Base-by-base conservation (phyloP, 2,797 vertebrate genomes). In the Spondyliosoma cantharus region DNA sequence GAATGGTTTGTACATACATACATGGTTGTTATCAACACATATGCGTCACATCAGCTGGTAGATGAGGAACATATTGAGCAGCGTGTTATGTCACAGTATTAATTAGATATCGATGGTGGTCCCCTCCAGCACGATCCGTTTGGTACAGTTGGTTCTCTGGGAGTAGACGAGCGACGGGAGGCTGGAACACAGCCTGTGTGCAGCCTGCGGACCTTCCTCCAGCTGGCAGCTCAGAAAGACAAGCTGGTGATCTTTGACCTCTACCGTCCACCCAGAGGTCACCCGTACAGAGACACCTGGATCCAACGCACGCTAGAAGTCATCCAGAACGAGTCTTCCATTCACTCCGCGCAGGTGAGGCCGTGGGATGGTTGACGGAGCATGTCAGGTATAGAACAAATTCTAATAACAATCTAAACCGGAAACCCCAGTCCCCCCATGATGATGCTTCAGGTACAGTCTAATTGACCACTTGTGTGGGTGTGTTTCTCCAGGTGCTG, bases 171-270 rank as follows among this genome's bases (percentile, higher is more conserved):
- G 37, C 80, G 74, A 19, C 80, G 42, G 16, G 89, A 57, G 84
- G 96, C 95, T 17, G 89, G 62, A 62, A 95, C 95, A 77, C 97
- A 98, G 90, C 90, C 91, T 0, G 86, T 98, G 54, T 96, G 93
- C 87, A 95, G 89, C 67, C 90, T 99, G 71, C 90, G 76, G 63
- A 90, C 93, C 64, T 95, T 96, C 80, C 93, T 98, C 80, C 85
- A 92, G 86, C 91, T 98, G 12, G 96, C 97, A 3, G 91, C 94
- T 20, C 89, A 78, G 22, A 89, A 91, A 19, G 83, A 92, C 54
- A 95, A 95, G 56, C 65, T 94, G 80, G 95, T 98, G 88, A 94
- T 98, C 85, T 98, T 99, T 83, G 97, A 97, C 91, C 96, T 98
- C 75, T 93, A 95, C 85, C 88, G 91, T 0, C 97, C 97, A 3